Evolutionary conservation across 2,888 invertebrate genomes (phyloP).

Genomic region (Clostera curtula): DNA sequence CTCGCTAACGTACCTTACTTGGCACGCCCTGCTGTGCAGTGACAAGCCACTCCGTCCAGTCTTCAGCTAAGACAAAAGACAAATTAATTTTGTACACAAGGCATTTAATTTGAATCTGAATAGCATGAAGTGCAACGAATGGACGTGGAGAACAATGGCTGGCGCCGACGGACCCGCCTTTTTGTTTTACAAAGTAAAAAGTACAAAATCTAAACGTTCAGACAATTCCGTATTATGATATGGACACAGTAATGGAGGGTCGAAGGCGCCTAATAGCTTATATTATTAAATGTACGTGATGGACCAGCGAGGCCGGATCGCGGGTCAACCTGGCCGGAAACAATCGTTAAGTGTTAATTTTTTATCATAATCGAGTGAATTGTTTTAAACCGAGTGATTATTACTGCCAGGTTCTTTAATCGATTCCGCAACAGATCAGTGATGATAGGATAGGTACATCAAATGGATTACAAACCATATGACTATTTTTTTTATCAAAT

Average conservation of each 20-base stretch:
- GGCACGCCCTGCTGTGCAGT: conserved; percentile 55
- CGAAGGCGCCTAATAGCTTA: conserved; percentile 69
- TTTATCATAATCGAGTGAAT: conserved; percentile 21
- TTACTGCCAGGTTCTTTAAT: no score
- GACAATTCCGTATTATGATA: conserved; percentile 74
- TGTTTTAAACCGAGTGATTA: no score
- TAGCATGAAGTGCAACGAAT: conserved; percentile 75
- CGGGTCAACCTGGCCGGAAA: conserved; percentile 42
- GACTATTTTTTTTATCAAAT: no score
- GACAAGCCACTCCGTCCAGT: conserved; percentile 53
- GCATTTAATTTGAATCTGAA: conserved; percentile 75
- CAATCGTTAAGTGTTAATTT: conserved; percentile 42
- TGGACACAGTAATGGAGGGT: conserved; percentile 69
- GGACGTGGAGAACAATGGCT: conserved; percentile 69
- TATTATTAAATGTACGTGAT: conserved; percentile 71
- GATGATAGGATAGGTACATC: no score
- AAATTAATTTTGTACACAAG: conserved; percentile 74
- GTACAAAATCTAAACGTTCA: conserved; percentile 66
- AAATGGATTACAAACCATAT: no score
- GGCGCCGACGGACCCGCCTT: conserved; percentile 67
- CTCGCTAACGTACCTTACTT: conserved; percentile 6
- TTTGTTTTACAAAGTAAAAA: conserved; percentile 70
- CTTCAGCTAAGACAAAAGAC: conserved; percentile 70
- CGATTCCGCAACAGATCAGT: no score
- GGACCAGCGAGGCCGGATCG: conserved; percentile 33